Evolutionary conservation across 2,113 vertebrate species (phyloP).

Genomic region (Pandion haliaetus): DNA sequence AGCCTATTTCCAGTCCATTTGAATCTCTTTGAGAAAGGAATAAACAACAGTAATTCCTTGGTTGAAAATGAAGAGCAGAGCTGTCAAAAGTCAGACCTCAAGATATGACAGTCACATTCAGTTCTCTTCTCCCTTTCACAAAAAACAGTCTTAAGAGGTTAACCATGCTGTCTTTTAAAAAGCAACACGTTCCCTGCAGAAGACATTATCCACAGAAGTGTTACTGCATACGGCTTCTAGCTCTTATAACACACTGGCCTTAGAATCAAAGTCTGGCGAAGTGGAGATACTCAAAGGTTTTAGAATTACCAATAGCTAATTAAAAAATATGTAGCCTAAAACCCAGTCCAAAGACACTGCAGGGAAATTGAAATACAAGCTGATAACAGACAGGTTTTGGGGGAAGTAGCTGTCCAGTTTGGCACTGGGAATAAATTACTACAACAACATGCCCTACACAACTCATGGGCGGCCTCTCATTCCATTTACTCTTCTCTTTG

Average conservation of each 20-base stretch:
- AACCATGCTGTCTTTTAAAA: not conserved
- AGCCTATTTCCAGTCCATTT: not conserved
- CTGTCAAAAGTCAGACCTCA: not conserved
- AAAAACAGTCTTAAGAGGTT: not conserved
- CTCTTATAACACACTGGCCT: not conserved
- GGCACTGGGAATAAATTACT: not conserved
- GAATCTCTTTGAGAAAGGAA: not conserved
- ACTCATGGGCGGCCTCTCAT: not conserved
- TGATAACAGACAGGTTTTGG: not conserved
- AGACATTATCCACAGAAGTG: not conserved
- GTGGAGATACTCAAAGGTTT: not conserved
- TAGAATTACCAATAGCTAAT: not conserved
- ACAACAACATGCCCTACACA: not conserved
- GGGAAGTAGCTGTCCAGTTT: not conserved
- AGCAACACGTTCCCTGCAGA: accelerated
- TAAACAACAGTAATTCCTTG: not conserved
- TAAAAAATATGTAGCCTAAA: not conserved
- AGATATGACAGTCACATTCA: not conserved
- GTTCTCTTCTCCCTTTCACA: not conserved
- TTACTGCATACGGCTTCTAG: not conserved
- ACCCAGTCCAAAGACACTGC: not conserved
- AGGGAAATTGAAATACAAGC: not conserved
- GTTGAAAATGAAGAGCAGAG: not conserved
- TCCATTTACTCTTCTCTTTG: not conserved
- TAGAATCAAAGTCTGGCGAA: not conserved